phyloP scores from a whole-genome alignment of 2,888 invertebrate genomes.

The Bellardia bayeri region DNA sequence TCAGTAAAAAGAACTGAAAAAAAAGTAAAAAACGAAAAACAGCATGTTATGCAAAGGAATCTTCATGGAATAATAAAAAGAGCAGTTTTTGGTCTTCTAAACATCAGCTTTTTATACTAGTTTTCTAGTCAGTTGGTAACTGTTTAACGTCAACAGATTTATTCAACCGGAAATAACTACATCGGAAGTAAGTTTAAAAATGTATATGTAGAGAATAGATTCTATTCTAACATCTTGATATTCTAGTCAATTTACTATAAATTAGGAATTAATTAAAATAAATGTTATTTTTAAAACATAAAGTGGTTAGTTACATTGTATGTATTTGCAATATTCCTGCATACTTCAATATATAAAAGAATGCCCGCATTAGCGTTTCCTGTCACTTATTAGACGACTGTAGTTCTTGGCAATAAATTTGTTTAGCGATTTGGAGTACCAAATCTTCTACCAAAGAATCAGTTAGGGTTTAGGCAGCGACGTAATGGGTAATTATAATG shows the following conservation, averaged over 20 bases:
- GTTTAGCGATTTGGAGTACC: no score
- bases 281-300: background rate
- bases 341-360: no score
- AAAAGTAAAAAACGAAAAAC: conserved; percentile 8
- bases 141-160: conserved; percentile 39
- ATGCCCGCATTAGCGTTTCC: no score
- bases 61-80: background rate
- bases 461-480: no score
- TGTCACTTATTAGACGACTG: no score
- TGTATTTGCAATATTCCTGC: no score
- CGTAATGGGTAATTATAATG: no score
- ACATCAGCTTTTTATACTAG: conserved; percentile 4
- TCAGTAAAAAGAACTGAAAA: conserved; percentile 15
- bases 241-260: conserved; percentile 39
- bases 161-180: conserved; percentile 60
- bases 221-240: conserved; percentile 3
- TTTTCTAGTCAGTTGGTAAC: conserved; percentile 25
- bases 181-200: conserved; percentile 64
- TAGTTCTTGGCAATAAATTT: no score
- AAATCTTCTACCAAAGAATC: no score
- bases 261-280: conserved; percentile 53
- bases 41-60: conserved; percentile 24
- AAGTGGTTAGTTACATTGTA: no score
- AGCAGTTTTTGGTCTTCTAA: background rate
- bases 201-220: background rate